These are phyloP conservation scores for Gibbula magus DNA, from an alignment of 2,888 invertebrate genomes.

Conservation along the genomic window DNA sequence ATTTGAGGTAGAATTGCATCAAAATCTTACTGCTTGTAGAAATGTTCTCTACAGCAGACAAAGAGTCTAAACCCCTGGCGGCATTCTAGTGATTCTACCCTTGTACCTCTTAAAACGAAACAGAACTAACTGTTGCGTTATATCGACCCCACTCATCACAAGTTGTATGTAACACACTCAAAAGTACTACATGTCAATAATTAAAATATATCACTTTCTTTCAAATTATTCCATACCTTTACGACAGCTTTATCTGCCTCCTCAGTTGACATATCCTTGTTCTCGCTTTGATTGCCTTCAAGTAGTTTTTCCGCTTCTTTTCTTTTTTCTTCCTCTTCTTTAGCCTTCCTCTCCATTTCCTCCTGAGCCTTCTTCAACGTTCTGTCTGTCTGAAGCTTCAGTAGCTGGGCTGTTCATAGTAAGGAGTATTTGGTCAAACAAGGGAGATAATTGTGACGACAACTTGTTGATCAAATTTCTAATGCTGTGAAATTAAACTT, in stretches of 20 bases:
- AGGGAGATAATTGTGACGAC: background rate
- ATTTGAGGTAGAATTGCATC: no score
- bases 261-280: slow-evolving; percentile 53
- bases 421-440: background rate
- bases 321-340: slow-evolving; percentile 80
- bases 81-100: no score
- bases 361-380: slow-evolving; percentile 60
- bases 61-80: no score
- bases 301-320: slow-evolving; percentile 74
- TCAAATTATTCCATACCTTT: background rate
- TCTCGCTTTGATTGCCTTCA: slow-evolving; percentile 21
- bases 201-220: background rate
- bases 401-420: slow-evolving; percentile 53
- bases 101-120: no score
- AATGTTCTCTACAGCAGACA: no score
- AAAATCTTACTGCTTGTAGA: no score
- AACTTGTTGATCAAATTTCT: no score
- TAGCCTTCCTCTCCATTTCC: slow-evolving; percentile 77
- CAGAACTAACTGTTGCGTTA: no score
- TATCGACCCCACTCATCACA: no score
- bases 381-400: slow-evolving; percentile 68
- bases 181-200: background rate
- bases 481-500: no score
- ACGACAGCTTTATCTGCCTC: background rate
- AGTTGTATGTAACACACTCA: background rate